Evolutionary conservation across 2,797 vertebrate species (phyloP).

Genomic region (Falco berigora): DNA sequence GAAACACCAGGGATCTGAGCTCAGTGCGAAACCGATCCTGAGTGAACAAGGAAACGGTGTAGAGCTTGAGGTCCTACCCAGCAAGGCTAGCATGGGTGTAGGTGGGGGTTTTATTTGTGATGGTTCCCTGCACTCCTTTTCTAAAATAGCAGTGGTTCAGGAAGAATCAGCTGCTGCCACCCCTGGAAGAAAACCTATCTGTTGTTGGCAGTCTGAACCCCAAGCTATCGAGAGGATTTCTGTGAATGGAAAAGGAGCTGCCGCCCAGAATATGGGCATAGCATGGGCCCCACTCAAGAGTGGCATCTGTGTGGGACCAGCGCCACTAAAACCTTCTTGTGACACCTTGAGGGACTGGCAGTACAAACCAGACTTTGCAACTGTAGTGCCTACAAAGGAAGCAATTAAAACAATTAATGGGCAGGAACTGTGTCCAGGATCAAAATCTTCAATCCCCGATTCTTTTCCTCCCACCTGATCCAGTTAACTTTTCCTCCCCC

Average conservation of each 20-base stretch:
- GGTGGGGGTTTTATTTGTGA: not conserved
- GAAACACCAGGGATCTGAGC: not conserved
- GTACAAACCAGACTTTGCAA: not conserved
- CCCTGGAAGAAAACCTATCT: not conserved
- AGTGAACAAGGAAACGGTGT: not conserved
- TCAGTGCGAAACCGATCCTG: not conserved
- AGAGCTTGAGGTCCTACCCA: not conserved
- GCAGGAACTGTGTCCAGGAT: not conserved
- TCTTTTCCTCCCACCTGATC: not conserved
- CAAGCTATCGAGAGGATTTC: not conserved
- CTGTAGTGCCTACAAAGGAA: not conserved
- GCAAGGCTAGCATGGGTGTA: not conserved
- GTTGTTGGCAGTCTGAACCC: not conserved
- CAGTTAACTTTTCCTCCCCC: not conserved
- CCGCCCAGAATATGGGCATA: not conserved
- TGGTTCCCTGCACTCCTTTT: not conserved
- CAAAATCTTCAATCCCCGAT: not conserved
- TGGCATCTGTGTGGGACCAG: accelerated
- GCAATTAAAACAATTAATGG: not conserved
- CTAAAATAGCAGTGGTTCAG: not conserved
- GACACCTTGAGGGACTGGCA: not conserved
- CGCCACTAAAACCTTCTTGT: not conserved
- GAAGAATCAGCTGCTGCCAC: not conserved
- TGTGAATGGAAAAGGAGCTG: not conserved
- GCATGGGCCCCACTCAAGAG: not conserved